Percentiles rank a stretch among this genome's conserved stretches.
Evolutionary conservation across 2,113 vertebrate species (phyloP).

Genomic region (Cheilinus undulatus): DNA sequence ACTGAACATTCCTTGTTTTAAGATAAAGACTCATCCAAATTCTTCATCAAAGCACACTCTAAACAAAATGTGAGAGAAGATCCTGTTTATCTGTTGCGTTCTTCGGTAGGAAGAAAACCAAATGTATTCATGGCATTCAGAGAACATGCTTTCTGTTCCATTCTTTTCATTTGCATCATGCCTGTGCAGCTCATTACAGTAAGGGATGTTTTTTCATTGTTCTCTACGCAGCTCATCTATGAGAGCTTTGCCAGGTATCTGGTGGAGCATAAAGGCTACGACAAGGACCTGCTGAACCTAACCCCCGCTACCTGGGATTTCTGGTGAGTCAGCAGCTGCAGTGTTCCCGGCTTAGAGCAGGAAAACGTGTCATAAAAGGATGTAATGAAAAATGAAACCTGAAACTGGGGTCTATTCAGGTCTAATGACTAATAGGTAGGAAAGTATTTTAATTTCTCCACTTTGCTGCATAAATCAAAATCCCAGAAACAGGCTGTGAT

Average conservation of each 20-base stretch:
- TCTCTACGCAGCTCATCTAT: slow-evolving; percentile 90
- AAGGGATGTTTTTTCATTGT: neutral
- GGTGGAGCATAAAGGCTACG: slow-evolving; percentile 91
- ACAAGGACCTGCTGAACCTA: slow-evolving; percentile 88
- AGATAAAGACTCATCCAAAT: too few relatives aligned
- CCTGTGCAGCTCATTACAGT: neutral
- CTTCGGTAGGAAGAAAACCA: neutral
- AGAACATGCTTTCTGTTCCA: neutral
- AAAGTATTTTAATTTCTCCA: neutral
- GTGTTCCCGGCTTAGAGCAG: neutral
- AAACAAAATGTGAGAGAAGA: too few relatives aligned
- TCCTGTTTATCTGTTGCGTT: too few relatives aligned
- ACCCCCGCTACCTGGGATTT: slow-evolving; percentile 92
- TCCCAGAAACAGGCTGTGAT: neutral
- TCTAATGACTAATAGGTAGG: neutral
- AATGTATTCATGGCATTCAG: neutral
- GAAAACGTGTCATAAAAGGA: neutral
- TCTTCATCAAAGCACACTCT: too few relatives aligned
- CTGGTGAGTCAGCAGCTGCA: slow-evolving; percentile 86
- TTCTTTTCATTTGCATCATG: neutral
- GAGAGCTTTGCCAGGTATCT: slow-evolving; percentile 93
- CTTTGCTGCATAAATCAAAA: neutral
- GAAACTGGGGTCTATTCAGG: neutral
- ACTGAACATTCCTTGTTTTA: too few relatives aligned
- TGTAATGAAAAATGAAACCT: neutral